These are phyloP conservation scores for Lepus timidus DNA, from an alignment of 2,113 vertebrate genomes.

Conservation along the genomic window DNA sequence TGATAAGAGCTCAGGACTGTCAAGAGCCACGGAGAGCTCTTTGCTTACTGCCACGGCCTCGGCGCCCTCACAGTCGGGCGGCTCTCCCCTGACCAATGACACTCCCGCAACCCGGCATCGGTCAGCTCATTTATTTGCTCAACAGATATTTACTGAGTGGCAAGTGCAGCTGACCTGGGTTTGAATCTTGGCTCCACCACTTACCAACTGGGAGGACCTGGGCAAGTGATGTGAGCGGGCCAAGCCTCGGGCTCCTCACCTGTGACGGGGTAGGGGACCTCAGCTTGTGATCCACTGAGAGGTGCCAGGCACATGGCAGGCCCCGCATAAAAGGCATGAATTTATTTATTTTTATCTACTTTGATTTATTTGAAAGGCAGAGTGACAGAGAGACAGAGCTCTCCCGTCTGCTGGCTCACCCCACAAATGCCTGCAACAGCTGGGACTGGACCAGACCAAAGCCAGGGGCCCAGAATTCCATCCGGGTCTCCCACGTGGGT, in stretches of 20 bases:
- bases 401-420: too few relatives aligned
- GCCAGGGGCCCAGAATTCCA: too few relatives aligned
- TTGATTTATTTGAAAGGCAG: too few relatives aligned
- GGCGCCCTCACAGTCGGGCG: background rate
- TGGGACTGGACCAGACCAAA: too few relatives aligned
- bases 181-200: background rate
- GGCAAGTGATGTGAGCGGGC: background rate
- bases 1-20: background rate
- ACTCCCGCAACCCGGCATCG: background rate
- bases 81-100: background rate
- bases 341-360: background rate
- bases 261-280: too few relatives aligned
- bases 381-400: too few relatives aligned
- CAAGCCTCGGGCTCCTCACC: background rate
- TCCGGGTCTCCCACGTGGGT: too few relatives aligned
- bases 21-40: background rate
- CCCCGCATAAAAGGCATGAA: background rate
- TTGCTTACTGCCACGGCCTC: background rate
- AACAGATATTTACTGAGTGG: background rate
- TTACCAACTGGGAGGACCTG: background rate
- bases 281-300: accelerated
- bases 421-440: too few relatives aligned
- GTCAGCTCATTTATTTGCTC: background rate
- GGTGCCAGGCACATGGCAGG: background rate
- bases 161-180: background rate